Conservation (phyloP, 2,113 vertebrate species). For the Speoplatyrhinus poulsoni region DNA sequence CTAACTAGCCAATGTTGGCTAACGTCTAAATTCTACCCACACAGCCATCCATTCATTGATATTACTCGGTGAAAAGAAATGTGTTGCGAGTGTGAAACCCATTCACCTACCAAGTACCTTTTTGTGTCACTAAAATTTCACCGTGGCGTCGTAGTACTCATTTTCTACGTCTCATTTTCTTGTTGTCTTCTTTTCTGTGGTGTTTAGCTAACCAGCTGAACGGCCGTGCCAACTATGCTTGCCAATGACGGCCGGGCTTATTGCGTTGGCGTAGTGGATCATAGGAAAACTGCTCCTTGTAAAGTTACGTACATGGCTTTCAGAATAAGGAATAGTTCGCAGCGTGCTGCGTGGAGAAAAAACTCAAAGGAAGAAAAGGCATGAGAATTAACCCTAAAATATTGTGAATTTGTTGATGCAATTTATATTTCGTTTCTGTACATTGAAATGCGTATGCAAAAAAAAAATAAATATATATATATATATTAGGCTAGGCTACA, state of each 20-base stretch:
- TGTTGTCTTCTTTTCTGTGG: slow-evolving; percentile 57
- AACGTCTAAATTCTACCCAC: slow-evolving; percentile 42
- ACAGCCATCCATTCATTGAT: slow-evolving; percentile 39
- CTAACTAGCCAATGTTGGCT: slow-evolving; percentile 53
- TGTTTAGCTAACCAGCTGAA: slow-evolving; percentile 73
- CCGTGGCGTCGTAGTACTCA: slow-evolving; percentile 12
- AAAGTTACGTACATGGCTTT: slow-evolving; percentile 9
- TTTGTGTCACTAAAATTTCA: slow-evolving; percentile 1
- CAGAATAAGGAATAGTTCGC: slow-evolving; percentile 27
- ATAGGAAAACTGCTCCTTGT: background rate
- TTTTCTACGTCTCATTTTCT: slow-evolving; percentile 55
- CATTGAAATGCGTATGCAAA: no score
- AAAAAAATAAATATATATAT: no score
- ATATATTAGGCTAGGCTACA: no score
- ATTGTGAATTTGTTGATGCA: slow-evolving; percentile 7
- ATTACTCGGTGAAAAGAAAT: background rate
- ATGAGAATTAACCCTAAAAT: slow-evolving; percentile 18
- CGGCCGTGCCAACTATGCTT: slow-evolving; percentile 23
- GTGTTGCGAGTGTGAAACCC: background rate
- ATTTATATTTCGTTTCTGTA: slow-evolving; percentile 1
- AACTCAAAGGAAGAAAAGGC: background rate
- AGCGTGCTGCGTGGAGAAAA: slow-evolving; percentile 1
- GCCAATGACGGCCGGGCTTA: slow-evolving; percentile 23
- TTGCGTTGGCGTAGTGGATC: slow-evolving; percentile 11
- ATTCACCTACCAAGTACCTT: slow-evolving; percentile 32